Evolutionary conservation across 2,113 vertebrate species (phyloP), one percentile per base, ranked within the genome.

Genomic region (Chroicocephalus ridibundus): DNA sequence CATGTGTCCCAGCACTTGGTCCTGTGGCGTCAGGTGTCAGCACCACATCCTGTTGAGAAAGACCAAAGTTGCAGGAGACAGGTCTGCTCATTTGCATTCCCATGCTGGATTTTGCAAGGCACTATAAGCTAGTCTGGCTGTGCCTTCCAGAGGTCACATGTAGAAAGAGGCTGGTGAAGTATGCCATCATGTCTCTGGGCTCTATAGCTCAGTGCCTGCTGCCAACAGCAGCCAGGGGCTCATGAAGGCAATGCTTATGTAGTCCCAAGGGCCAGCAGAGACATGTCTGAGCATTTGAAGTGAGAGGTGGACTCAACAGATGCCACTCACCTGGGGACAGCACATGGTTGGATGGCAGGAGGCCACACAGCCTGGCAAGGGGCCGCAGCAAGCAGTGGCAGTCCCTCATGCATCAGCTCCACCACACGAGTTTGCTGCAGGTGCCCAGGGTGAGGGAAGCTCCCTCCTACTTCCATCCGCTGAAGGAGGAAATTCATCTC

Each of bases 351-450:
- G 38, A 27, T 36, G 57, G 38, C 79, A 60, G 54, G 49, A 93
- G 71, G 57, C 25, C 46, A 20, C 2, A 1, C 5, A 64, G 61
- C 27, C 32, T 5, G 18, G 16, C 3, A 6, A 68, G 17, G 25
- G 25, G 20, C 18, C 1, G 0, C 64, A 58, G 42, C n/a, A 29
- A 47, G 25, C 2, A 2, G 51, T 19, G 44, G n/a, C 31, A 77
- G 46, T 2, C 3, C 25, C 36, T 72, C 1, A 0, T 12, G n/a
- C 31, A 27, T 2, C 51, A 54, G 15, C n/a, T 47, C 44, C 36
- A n/a, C 5, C 42, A 55, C 2, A 0, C 27, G 32, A 36, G 9
- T 38, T 55, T 46, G 66, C 70, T 69, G 52, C 32, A 13, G 17
- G 22, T 57, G 62, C 25, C 66, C 21, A 32, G 42, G 24, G 13